Conservation (phyloP, 2,797 vertebrate species). For the Takifugu ocellatus region DNA sequence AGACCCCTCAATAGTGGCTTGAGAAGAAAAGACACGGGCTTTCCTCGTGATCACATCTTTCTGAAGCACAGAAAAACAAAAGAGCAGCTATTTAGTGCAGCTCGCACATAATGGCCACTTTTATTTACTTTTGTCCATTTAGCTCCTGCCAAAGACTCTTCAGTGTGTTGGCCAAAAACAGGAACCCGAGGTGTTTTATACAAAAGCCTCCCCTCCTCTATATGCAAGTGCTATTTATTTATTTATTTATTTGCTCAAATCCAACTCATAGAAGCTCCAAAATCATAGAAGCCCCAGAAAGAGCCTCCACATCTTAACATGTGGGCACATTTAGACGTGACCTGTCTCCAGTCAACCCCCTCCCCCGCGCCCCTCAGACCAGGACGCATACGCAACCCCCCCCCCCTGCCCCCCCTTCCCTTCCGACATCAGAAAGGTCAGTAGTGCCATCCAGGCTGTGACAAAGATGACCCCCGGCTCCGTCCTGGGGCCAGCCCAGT, state of each 20-base stretch:
- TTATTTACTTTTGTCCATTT: conserved; percentile 74
- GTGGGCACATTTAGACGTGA: conserved; percentile 74
- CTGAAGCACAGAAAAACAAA: conserved; percentile 70
- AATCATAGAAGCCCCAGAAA: conserved; percentile 35
- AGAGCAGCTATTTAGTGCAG: conserved; percentile 74
- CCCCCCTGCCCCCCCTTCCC: neutral
- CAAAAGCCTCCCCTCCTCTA: conserved; percentile 38
- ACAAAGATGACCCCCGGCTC: conserved; percentile 40
- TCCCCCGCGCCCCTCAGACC: conserved; percentile 21
- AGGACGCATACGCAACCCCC: conserved; percentile 28
- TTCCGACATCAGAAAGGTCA: conserved; percentile 64
- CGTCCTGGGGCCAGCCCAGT: conserved; percentile 48
- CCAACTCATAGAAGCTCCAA: conserved; percentile 17
- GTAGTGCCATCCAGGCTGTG: conserved; percentile 32
- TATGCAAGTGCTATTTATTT: conserved; percentile 26
- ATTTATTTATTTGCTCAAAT: conserved; percentile 35
- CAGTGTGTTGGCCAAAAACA: conserved; percentile 60
- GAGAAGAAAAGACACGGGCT: conserved; percentile 72
- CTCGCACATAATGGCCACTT: conserved; percentile 73
- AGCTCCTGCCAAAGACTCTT: conserved; percentile 68
- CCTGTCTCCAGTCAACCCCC: conserved; percentile 52
- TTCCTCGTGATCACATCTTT: conserved; percentile 73
- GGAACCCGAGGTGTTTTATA: conserved; percentile 63
- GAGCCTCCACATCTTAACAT: conserved; percentile 59
- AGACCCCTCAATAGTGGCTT: conserved; percentile 45